Evolutionary conservation across 2,888 invertebrate genomes (phyloP), one percentile per base, ranked within the genome.

Genomic region (Nowickia ferox): DNA sequence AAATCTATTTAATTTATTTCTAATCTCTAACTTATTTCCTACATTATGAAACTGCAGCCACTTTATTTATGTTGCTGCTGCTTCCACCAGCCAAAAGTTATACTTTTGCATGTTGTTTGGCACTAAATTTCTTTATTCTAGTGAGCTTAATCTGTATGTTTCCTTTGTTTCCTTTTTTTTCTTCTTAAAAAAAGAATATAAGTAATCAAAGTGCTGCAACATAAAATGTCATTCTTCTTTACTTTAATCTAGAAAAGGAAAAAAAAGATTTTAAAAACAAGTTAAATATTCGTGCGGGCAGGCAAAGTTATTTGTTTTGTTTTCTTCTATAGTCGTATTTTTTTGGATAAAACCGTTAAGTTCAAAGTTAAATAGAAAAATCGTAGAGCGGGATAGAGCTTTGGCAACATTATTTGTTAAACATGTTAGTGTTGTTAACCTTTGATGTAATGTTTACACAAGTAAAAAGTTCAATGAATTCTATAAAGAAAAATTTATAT

Each of bases 371-470:
- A 65, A 65, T 46, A 65, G 13, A 57, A 55, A 17, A 53, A 40
- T 69, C 42, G 15, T 61, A 4, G 3, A 19, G 10, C 6, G 3
- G 9, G 30, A 9, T 22, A 17, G 55, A 76, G 19, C 19, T 2
- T n/a, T 30, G 6, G 6, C 11, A 42, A 55, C 6, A 44, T 30
- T 71, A 44, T 57, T 61, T 77, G 15, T 68, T 22, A 40, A 22
- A 57, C 10, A 13, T 65, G 9, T 30, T 48, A 57, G 57, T 74
- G 57, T 63, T 72, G 46, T 79, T 79, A 79, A 79, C 72, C 72
- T 22, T 22, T 40, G 17, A 42, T 5, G n/a, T n/a, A 42, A 11
- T 22, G 71, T 38, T 71, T 55, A 65, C 3, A 19, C 9, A 53
- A 44, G 57, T n/a, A 75, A 42, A 5, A 55, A 51, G 61, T 61